A percentile compares a stretch with the other conserved stretches of the same genome.
Evolutionary conservation across 2,888 invertebrate species (phyloP).

Genomic region (Parnassius apollo): DNA sequence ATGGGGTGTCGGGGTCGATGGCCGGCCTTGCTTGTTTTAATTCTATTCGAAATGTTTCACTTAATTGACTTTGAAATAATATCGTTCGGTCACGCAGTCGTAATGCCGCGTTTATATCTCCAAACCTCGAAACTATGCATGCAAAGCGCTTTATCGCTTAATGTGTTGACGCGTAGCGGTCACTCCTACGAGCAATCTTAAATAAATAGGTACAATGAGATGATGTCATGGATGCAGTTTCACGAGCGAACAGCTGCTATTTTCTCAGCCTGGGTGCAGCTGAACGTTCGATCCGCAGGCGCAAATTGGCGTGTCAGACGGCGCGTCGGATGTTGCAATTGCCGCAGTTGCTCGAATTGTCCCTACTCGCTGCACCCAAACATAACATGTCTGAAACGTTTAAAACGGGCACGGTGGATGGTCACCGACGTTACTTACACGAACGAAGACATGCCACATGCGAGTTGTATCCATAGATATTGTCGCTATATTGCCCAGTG

Average conservation of each 20-base stretch:
- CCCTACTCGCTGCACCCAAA: constrained; percentile 43
- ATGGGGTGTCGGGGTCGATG: constrained; percentile 46
- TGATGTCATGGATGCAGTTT: constrained; percentile 64
- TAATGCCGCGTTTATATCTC: constrained; percentile 26
- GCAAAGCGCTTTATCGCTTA: constrained; percentile 35
- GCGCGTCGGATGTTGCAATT: constrained; percentile 74
- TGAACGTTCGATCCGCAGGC: constrained; percentile 43
- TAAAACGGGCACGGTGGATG: constrained; percentile 4
- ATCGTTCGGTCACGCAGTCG: constrained; percentile 57
- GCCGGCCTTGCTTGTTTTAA: constrained; percentile 62
- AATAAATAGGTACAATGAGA: constrained; percentile 33
- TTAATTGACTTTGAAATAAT: constrained; percentile 64
- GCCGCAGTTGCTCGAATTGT: constrained; percentile 33
- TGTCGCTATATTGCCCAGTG: too few species aligned
- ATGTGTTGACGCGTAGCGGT: constrained; percentile 17
- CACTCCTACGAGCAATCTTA: constrained; percentile 45
- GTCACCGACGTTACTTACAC: background rate
- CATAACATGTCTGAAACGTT: constrained; percentile 31
- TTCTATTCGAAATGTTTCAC: constrained; percentile 49
- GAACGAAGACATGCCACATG: background rate
- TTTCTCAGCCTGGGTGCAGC: constrained; percentile 42
- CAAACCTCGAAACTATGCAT: constrained; percentile 15
- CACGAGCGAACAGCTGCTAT: constrained; percentile 36
- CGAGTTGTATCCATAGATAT: too few species aligned
- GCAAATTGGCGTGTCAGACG: constrained; percentile 66